Percentiles rank a stretch among this genome's conserved stretches.
These are phyloP conservation scores for Aleadryas rufinucha DNA, from an alignment of 2,113 vertebrate genomes.

Conservation along the genomic window DNA sequence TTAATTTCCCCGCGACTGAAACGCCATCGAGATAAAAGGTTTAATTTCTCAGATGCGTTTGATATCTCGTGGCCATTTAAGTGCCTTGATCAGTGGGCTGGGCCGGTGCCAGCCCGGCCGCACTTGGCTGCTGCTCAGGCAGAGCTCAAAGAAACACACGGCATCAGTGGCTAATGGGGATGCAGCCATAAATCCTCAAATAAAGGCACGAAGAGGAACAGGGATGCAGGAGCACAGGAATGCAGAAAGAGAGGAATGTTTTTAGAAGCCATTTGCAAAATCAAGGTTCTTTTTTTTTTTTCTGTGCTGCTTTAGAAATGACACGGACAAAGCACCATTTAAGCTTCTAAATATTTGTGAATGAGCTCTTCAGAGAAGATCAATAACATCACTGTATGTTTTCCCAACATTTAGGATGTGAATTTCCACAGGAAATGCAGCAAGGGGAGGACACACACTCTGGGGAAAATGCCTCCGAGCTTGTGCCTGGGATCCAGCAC, in stretches of 20 bases:
- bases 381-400: fast-evolving
- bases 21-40: neutral
- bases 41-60: neutral
- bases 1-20: neutral
- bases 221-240: fast-evolving
- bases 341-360: neutral
- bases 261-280: neutral
- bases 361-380: neutral
- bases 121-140: neutral
- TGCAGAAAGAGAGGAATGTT: neutral
- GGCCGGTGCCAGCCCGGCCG: neutral
- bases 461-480: fast-evolving
- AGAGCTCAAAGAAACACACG: neutral
- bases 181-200: neutral
- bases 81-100: neutral
- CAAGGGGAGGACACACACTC: neutral
- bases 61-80: neutral
- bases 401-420: neutral
- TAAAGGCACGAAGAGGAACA: neutral
- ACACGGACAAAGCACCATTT: fast-evolving
- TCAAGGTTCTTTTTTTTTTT: neutral
- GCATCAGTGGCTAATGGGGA: neutral
- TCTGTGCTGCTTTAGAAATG: neutral
- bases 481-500: neutral
- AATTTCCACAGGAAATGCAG: neutral